Evolutionary conservation across 2,797 vertebrate genomes (phyloP).

Genomic region (Rhincodon typus): DNA sequence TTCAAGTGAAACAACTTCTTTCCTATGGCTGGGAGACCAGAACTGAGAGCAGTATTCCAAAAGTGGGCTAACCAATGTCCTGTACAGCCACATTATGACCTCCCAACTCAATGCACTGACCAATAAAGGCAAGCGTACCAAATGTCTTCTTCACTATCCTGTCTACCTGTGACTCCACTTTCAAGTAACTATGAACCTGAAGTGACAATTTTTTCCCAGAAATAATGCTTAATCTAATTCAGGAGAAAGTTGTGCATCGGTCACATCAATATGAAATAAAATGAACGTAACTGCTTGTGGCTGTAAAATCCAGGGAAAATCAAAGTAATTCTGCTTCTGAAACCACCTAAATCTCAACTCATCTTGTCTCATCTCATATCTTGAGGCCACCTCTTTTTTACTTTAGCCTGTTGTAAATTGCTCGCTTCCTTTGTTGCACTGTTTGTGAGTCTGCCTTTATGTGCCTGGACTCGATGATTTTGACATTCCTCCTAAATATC

Average conservation of each 20-base stretch:
- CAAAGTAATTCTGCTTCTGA: neutral
- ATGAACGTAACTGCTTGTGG: too few species aligned
- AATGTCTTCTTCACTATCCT: too few species aligned
- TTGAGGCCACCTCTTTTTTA: neutral
- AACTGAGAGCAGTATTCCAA: too few species aligned
- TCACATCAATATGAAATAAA: neutral
- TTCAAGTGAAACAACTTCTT: too few species aligned
- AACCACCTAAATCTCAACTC: neutral
- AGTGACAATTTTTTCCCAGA: neutral
- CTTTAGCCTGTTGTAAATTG: neutral
- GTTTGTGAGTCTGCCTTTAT: neutral
- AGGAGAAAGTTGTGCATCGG: neutral
- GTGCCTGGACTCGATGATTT: neutral
- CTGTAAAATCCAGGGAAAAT: neutral
- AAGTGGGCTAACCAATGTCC: too few species aligned
- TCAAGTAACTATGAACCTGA: neutral
- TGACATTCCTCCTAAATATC: neutral
- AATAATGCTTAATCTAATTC: neutral
- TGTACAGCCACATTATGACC: too few species aligned
- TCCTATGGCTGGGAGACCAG: too few species aligned
- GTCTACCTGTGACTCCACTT: too few species aligned
- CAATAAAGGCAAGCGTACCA: too few species aligned
- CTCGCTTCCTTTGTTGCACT: neutral
- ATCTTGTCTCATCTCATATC: too few species aligned
- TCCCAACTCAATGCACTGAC: too few species aligned